These are phyloP conservation scores for Synanthedon myopaeformis DNA, from an alignment of 2,888 invertebrate species.

Conservation along the genomic window DNA sequence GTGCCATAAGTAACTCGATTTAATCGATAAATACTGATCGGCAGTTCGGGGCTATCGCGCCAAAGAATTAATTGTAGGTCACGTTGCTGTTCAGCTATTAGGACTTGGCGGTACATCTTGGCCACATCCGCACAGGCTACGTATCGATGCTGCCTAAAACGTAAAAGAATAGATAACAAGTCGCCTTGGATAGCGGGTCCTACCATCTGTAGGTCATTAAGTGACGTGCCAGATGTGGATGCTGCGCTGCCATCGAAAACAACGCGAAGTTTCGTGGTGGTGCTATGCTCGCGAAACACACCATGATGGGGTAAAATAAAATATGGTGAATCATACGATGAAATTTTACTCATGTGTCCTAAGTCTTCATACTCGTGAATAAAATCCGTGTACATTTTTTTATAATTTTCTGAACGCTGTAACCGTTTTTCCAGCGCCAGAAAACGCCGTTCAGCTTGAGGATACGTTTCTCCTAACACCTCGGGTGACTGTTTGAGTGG, in stretches of 20 bases:
- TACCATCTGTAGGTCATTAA: slow-evolving; percentile 12
- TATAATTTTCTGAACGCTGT: slow-evolving; percentile 3
- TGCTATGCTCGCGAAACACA: slow-evolving; percentile 7
- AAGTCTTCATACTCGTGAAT: slow-evolving; percentile 8
- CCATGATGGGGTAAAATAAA: slow-evolving; percentile 11
- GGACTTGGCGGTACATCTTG: slow-evolving; percentile 11
- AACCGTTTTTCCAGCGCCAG: slow-evolving; percentile 8
- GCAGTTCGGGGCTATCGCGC: slow-evolving; percentile 13
- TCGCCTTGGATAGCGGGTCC: slow-evolving; percentile 13
- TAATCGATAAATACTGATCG: slow-evolving; percentile 13
- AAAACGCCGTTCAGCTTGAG: slow-evolving; percentile 7
- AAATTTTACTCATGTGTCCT: slow-evolving; percentile 9
- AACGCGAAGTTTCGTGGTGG: slow-evolving; percentile 6
- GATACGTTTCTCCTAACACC: slow-evolving; percentile 8
- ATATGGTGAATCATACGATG: slow-evolving; percentile 1
- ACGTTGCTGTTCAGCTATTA: too few relatives aligned
- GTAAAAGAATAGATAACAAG: slow-evolving; percentile 13
- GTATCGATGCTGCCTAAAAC: slow-evolving; percentile 10
- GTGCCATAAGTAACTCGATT: slow-evolving; percentile 20
- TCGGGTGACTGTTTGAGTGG: slow-evolving; percentile 6
- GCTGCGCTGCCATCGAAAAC: slow-evolving; percentile 8
- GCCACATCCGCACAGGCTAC: slow-evolving; percentile 13
- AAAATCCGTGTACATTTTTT: slow-evolving; percentile 9
- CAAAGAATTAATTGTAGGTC: slow-evolving; percentile 15
- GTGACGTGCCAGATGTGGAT: slow-evolving; percentile 5